Conservation (phyloP, 92 coral and sea anemone genomes). For the Palythoa caribaeorum region DNA sequence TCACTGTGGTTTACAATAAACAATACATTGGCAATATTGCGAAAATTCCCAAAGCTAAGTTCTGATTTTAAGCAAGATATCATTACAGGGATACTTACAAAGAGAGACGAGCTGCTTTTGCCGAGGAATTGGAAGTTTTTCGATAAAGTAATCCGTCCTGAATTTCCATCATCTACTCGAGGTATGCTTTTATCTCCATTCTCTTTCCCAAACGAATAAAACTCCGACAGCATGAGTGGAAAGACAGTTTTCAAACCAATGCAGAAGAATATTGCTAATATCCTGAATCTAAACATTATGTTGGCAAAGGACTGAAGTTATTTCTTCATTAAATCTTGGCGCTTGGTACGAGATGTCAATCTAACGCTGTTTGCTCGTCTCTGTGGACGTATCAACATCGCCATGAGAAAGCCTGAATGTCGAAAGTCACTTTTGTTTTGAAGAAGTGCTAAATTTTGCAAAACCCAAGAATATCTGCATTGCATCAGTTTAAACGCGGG, state of each 20-base stretch:
- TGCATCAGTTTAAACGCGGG: neutral
- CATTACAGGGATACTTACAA: conserved; percentile 17
- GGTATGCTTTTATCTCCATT: conserved; percentile 8
- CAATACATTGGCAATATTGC: neutral
- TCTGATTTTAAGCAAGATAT: neutral
- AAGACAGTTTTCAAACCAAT: neutral
- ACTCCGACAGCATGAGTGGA: conserved; percentile 19
- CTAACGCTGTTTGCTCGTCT: neutral
- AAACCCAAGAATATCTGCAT: neutral
- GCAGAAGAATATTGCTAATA: neutral
- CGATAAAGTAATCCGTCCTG: conserved; percentile 16
- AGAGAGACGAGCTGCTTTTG: conserved; percentile 21
- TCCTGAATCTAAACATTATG: neutral
- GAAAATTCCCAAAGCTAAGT: neutral
- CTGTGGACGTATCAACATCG: neutral
- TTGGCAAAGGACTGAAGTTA: neutral
- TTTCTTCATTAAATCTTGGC: neutral
- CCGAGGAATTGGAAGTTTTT: conserved; percentile 31
- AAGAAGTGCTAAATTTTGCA: neutral
- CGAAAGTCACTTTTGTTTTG: conserved; percentile 2
- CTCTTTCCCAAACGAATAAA: conserved; percentile 33
- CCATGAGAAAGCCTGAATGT: neutral
- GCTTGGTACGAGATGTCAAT: neutral
- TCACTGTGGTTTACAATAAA: neutral
- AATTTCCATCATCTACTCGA: conserved; percentile 23